Evolutionary conservation across 53 echinoderm and acorn worm species (phyloP), one percentile per base, ranked within the genome.

Genomic region (Apostichopus leukothele): DNA sequence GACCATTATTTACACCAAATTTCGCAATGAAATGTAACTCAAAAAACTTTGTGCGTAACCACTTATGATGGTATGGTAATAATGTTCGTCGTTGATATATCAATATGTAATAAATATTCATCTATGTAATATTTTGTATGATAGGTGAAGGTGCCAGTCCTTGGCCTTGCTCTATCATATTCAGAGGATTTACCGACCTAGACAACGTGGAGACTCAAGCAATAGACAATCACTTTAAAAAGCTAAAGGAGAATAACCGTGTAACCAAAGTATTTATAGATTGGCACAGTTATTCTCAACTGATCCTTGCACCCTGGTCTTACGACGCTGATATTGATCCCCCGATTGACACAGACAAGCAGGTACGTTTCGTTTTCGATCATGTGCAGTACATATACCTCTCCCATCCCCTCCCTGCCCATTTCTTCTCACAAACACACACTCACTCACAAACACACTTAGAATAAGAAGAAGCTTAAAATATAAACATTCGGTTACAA

Each of bases 261-360:
- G 88, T 90, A 20, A 91, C 93, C 59, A 87, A 87, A 87, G 88
- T 95, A 85, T 95, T 95, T 78, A 93, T 95, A 4, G 95, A 95
- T 57, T 95, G 93, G 93, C 95, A 95, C 81, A 93, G 93, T 25
- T 95, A 95, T 71, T 91, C 93, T 57, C 95, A 95, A 63, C 89
- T 93, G 11, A 91, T 91, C 89, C 27, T 95, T 51, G 93, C 93
- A 19, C 95, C 95, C 6, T 95, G 95, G 95, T 91, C 92, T 11
- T 94, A 87, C 85, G 80, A 86, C 11, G 20, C 67, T 1, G 54
- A 75, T 5, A 91, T 73, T 8, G 77, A 76, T 1, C 71, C 89
- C 4, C 92, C 92, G 6, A n/a, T 7, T 5, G 94, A 94, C 52
- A 67, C 83, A 8, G 51, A 84, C 5, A 92, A 92, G 27, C 94